A percentile compares a stretch with the other conserved stretches of the same genome.
phyloP scores from a whole-genome alignment of 2,888 invertebrate genomes.

The Hipparchia sbordonii region DNA sequence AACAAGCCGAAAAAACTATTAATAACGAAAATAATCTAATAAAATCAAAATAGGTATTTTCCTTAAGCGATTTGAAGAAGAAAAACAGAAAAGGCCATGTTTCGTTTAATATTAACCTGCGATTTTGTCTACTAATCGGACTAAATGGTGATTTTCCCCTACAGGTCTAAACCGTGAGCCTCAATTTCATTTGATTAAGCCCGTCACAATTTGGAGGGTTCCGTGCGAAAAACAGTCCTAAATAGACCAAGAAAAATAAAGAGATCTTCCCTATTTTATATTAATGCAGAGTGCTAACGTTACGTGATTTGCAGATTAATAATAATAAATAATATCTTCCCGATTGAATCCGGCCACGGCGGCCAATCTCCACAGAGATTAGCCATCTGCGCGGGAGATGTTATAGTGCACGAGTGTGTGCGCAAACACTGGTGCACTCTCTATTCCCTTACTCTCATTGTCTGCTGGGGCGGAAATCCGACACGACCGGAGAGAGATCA shows the following conservation, averaged over 20 bases:
- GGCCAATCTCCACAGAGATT: too few relatives aligned
- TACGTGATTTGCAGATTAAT: neutral
- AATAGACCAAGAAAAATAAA: neutral
- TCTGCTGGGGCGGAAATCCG: too few relatives aligned
- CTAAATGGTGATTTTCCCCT: constrained; percentile 15
- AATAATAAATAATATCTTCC: too few relatives aligned
- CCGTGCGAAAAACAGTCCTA: constrained; percentile 10
- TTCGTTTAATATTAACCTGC: neutral
- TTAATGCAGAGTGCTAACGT: neutral
- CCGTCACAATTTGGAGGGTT: constrained; percentile 11
- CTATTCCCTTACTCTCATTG: too few relatives aligned
- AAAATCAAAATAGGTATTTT: too few relatives aligned
- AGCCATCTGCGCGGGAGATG: too few relatives aligned
- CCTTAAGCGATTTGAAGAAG: neutral
- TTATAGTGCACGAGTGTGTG: too few relatives aligned
- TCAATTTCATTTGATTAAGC: constrained; percentile 29
- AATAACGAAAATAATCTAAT: too few relatives aligned
- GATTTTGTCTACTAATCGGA: constrained; percentile 17
- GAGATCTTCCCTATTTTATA: neutral
- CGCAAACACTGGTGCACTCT: too few relatives aligned
- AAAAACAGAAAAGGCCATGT: constrained; percentile 4
- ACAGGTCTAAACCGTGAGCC: neutral
- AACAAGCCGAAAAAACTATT: too few relatives aligned
- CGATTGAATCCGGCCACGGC: too few relatives aligned
- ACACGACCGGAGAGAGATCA: too few relatives aligned